Percentiles rank a stretch among this genome's conserved stretches.
These are phyloP conservation scores for Apodemus sylvaticus DNA, from an alignment of 2,113 vertebrate species.

Conservation along the genomic window DNA sequence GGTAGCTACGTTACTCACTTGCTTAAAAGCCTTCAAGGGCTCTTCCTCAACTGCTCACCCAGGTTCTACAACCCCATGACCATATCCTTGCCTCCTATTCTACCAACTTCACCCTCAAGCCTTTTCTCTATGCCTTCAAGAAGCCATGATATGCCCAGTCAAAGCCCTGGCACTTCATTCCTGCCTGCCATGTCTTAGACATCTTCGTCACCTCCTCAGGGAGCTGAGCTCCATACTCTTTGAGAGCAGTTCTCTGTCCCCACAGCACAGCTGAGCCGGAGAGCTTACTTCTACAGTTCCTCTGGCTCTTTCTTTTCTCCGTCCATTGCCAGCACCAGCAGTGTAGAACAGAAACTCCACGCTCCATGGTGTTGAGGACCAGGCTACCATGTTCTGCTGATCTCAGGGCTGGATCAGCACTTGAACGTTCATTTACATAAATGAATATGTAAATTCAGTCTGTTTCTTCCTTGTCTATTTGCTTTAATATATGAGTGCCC, in stretches of 20 bases:
- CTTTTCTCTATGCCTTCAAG: not conserved
- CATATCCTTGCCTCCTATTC: not conserved
- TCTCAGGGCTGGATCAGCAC: not conserved
- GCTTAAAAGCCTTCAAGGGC: not conserved
- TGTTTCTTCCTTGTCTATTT: not conserved
- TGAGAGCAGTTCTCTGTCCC: fast-evolving
- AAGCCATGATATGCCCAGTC: not conserved
- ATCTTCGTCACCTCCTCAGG: fast-evolving
- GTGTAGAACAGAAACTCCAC: not conserved
- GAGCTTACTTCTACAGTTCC: not conserved
- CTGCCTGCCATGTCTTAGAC: not conserved
- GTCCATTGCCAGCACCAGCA: not conserved
- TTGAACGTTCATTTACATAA: not conserved
- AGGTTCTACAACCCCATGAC: fast-evolving
- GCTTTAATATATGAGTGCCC: not conserved
- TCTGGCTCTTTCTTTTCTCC: not conserved
- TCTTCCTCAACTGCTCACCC: not conserved
- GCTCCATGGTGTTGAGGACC: too few relatives aligned
- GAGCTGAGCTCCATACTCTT: fast-evolving
- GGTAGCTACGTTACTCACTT: not conserved
- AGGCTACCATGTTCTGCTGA: fast-evolving
- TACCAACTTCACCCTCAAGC: not conserved
- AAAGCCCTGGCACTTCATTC: fast-evolving
- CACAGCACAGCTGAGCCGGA: not conserved
- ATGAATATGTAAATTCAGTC: not conserved